Conservation (phyloP, 2,797 vertebrate genomes). For the Brotula barbata region DNA sequence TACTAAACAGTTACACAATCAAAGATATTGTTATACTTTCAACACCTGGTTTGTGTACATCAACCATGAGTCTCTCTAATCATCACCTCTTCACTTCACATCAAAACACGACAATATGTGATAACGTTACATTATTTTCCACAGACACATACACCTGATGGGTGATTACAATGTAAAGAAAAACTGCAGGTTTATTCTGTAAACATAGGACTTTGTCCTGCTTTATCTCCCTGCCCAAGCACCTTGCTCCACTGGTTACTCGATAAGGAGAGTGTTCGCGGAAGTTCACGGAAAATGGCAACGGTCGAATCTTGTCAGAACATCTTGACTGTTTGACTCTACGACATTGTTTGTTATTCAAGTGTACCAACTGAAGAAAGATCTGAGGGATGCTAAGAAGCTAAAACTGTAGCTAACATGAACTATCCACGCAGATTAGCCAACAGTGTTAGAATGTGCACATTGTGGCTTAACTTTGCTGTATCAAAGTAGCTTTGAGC, state of each 20-base stretch:
- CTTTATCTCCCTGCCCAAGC: too few relatives aligned
- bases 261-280: not conserved
- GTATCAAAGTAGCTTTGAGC: too few relatives aligned
- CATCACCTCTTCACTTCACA: not conserved
- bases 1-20: not conserved
- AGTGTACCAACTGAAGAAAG: not conserved
- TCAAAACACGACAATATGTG: not conserved
- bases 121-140: not conserved
- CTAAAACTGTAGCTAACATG: constrained; percentile 24
- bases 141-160: not conserved
- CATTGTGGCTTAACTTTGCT: too few relatives aligned
- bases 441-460: not conserved
- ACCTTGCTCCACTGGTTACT: too few relatives aligned
- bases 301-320: rapidly evolving
- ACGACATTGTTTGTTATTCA: not conserved
- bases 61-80: not conserved
- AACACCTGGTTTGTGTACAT: not conserved
- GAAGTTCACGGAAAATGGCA: not conserved
- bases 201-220: too few relatives aligned
- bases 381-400: constrained; percentile 23
- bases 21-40: not conserved
- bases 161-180: not conserved
- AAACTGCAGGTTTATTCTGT: constrained; percentile 3
- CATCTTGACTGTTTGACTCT: not conserved
- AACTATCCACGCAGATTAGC: not conserved